Evolutionary conservation across 1,140 invertebrate species (phyloP), one percentile per base, ranked within the genome.

Genomic region (Chionoecetes opilio): DNA sequence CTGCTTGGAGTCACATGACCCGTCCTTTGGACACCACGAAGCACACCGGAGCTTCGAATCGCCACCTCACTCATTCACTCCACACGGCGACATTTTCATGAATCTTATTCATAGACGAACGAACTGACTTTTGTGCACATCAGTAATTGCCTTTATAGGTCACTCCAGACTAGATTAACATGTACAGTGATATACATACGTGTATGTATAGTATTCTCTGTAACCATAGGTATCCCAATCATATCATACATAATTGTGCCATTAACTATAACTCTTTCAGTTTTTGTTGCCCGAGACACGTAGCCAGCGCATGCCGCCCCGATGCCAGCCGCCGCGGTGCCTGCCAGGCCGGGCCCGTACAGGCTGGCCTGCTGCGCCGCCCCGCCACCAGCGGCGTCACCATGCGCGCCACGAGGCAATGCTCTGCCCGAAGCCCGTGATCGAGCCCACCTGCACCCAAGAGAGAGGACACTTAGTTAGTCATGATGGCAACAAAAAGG

Each of bases 391-490:
- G 26, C 8, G 94, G 94, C 2, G 94, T 95, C 0, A 95, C 85
- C 94, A 95, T 95, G 35, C 94, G 94, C 29, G 94, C 94, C 82
- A 95, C 89, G 21, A 95, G 17, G 94, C 84, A 63, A 95, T 91
- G 46, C 94, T 95, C 35, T 95, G 94, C 21, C 94, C 94, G 31
- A 95, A 91, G 2, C 94, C 94, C 38, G 94, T 95, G 84, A 95
- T 88, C 21, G 94, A 95, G 17, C 94, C 94, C 53, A 95, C 82
- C 94, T 95, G 94, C 17, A 1, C 38, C n/a, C 26, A 17, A 0
- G 37, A 35, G 26, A 8, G 26, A n/a, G 29, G 26, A 63, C 0
- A 14, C 11, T 53, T 53, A 53, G 32, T 21, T 82, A 63, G 29
- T 41, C 5, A 14, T 9, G 6, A 38, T 29, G 53, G 0, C 14